Evolutionary conservation across 1,140 invertebrate species (phyloP), one percentile per base, ranked within the genome.

Genomic region (Armadillidium nasatum): DNA sequence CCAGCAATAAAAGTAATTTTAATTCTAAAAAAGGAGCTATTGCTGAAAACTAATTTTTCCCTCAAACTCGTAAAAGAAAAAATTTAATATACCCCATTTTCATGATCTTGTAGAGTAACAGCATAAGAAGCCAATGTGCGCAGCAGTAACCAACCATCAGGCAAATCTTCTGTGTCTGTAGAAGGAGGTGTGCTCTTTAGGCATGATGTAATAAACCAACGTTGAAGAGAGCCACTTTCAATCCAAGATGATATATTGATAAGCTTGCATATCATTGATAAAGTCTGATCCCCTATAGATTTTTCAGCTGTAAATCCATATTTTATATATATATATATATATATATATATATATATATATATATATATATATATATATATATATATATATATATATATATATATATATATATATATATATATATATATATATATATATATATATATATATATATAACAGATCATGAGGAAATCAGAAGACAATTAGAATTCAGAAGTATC

Each of bases 101-200:
- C 71, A 50, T 76, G 78, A 23, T 74, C 74, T 23, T 76, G 67
- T 21, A 76, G 78, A 9, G 78, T 76, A 43, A 79, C 75, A 43
- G 76, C 73, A 22, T 79, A 79, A 13, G 78, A 74, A 66, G 78
- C 76, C n/a, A 79, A 72, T 10, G 78, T 79, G 44, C 75, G 45
- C 3, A 79, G 75, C 11, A 79, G 68, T 54, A 76, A 74, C 78
- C 78, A 79, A 54, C 75, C 73, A 68, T 66, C 75, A 44, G 78
- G 78, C 21, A 75, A 50, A 50, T 66, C 44, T 21, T 79, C 78
- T 33, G 23, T 45, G 22, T 78, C 77, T 46, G 44, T 68, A 4
- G 75, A 74, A 4, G 78, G 74, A 77, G 82, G 77, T 73, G 83
- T 80, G 67, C 85, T 83, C 72, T 86, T 84, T 75, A 85, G 85